Conservation (phyloP, 2,888 invertebrate genomes). For the Amphipyra tragopoginis region DNA sequence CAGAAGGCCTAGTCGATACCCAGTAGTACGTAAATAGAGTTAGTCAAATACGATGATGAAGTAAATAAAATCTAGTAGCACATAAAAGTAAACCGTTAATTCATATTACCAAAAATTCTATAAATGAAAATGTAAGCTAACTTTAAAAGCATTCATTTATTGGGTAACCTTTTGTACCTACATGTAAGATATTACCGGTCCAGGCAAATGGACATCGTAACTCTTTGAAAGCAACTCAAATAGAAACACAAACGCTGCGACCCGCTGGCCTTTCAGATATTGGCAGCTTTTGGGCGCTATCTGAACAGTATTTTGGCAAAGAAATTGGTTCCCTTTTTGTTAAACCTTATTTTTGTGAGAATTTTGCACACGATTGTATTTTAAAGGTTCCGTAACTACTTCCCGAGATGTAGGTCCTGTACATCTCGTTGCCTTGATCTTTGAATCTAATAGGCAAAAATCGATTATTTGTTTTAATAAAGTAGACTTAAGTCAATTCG, state of each 20-base stretch:
- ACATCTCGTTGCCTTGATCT: no score
- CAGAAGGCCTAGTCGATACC: no score
- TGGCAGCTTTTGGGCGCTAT: constrained; percentile 27
- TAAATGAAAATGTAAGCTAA: neutral
- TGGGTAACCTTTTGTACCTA: neutral
- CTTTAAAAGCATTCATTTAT: constrained; percentile 1
- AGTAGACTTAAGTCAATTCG: no score
- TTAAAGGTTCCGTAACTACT: neutral
- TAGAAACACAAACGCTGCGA: constrained; percentile 15
- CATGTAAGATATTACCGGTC: neutral
- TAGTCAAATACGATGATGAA: no score
- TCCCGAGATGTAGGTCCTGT: no score
- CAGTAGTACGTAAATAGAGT: no score
- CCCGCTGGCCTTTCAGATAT: constrained; percentile 16
- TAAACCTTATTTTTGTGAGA: constrained; percentile 1
- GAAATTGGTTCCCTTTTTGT: constrained; percentile 14
- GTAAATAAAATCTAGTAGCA: no score
- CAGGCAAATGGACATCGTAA: constrained; percentile 20
- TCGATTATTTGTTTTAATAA: no score
- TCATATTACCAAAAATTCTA: neutral
- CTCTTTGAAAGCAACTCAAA: constrained; percentile 20
- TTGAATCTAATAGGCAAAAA: no score
- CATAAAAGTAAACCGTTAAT: no score
- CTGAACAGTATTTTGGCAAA: constrained; percentile 36
- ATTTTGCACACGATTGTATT: neutral